Evolutionary conservation across 2,888 invertebrate species (phyloP).

Genomic region (Griposia aprilina): DNA sequence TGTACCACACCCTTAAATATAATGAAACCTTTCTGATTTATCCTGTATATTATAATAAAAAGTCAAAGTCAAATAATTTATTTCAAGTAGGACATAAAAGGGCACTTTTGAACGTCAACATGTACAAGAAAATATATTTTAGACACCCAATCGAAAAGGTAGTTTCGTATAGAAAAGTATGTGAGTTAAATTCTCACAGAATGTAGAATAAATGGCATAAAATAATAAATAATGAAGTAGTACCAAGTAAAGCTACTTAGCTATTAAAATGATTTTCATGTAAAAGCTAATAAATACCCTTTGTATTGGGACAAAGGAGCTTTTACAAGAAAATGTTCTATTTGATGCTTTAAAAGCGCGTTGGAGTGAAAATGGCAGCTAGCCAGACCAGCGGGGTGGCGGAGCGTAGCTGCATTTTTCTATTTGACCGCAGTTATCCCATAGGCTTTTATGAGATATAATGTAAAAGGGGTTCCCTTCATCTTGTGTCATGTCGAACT

Average conservation of each 20-base stretch:
- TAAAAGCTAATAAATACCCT: slow-evolving; percentile 20
- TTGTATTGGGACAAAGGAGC: slow-evolving; percentile 4
- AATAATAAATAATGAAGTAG: neutral
- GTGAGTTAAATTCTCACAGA: neutral
- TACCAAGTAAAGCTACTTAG: neutral
- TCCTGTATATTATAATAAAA: too few species aligned
- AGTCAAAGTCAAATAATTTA: neutral
- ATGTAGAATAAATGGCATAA: neutral
- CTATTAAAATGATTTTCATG: slow-evolving; percentile 23
- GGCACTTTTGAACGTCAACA: neutral
- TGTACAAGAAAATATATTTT: neutral
- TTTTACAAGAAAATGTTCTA: neutral
- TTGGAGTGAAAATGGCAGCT: slow-evolving; percentile 37
- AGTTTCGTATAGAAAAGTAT: too few species aligned
- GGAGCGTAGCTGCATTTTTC: slow-evolving; percentile 23
- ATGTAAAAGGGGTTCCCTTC: neutral
- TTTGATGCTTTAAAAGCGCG: slow-evolving; percentile 29
- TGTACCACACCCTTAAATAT: too few species aligned
- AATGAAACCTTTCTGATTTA: too few species aligned
- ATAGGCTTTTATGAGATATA: slow-evolving; percentile 2
- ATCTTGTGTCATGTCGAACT: neutral
- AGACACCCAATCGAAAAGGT: neutral
- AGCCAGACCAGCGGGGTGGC: slow-evolving; percentile 24
- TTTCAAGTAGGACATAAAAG: neutral
- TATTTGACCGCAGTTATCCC: slow-evolving; percentile 2